Evolutionary conservation across 2,888 invertebrate species (phyloP).

Genomic region (Gnatocerus cornutus): DNA sequence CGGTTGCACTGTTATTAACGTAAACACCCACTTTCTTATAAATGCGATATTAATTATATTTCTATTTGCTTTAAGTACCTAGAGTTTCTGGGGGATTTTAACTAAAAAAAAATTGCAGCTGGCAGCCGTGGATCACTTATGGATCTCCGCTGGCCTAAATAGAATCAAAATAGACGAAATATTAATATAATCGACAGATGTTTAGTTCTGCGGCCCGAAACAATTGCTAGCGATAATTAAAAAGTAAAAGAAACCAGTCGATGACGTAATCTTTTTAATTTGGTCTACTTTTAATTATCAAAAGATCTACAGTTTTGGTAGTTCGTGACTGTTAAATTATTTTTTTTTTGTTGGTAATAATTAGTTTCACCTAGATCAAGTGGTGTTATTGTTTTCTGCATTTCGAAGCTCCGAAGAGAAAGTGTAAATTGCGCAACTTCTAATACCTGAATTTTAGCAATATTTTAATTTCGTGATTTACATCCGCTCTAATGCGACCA

Average conservation of each 20-base stretch:
- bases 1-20: slow-evolving; percentile 25
- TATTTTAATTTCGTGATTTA: too few relatives aligned
- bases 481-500: background rate
- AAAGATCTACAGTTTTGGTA: background rate
- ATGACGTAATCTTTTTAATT: slow-evolving; percentile 20
- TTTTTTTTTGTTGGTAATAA: slow-evolving; percentile 24
- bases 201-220: too few relatives aligned
- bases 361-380: slow-evolving; percentile 13
- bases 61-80: background rate
- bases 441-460: too few relatives aligned
- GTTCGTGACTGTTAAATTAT: slow-evolving; percentile 25
- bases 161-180: too few relatives aligned
- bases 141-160: too few relatives aligned
- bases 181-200: too few relatives aligned
- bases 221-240: slow-evolving; percentile 6
- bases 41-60: slow-evolving; percentile 4
- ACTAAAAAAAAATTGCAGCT: too few relatives aligned
- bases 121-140: too few relatives aligned
- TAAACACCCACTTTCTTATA: slow-evolving; percentile 35
- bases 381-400: slow-evolving; percentile 4
- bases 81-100: background rate
- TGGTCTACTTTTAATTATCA: slow-evolving; percentile 23
- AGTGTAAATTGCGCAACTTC: too few relatives aligned
- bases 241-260: slow-evolving; percentile 5
- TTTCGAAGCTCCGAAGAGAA: background rate